Evolutionary conservation across 1,140 invertebrate species (phyloP).

Genomic region (Oedothorax gibbosus): DNA sequence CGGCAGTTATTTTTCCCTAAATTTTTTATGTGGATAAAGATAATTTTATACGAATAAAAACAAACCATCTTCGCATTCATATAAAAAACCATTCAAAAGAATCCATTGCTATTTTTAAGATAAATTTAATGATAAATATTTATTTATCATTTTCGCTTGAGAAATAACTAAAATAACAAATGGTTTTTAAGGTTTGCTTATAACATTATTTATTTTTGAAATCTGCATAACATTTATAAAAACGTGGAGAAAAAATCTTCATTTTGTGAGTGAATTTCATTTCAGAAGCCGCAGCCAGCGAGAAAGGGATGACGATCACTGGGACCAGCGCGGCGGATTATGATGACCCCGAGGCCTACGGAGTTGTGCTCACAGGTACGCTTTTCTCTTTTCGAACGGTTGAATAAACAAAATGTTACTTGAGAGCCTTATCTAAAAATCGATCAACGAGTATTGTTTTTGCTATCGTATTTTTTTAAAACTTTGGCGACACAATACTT

Average conservation of each 20-base stretch:
- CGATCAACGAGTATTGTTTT: no score
- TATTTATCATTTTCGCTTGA: neutral
- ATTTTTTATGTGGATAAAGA: no score
- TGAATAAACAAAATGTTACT: neutral
- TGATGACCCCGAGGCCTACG: slow-evolving; percentile 55
- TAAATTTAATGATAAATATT: neutral
- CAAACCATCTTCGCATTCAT: no score
- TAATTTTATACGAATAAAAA: no score
- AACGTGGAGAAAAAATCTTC: neutral
- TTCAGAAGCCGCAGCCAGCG: slow-evolving; percentile 35
- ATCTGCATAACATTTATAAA: neutral
- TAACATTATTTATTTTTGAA: neutral
- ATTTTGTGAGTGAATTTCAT: neutral
- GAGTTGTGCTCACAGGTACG: slow-evolving; percentile 53
- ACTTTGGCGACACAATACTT: no score
- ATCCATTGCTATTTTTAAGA: no score
- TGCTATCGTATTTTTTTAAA: no score
- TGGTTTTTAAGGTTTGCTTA: neutral
- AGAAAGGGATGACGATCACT: slow-evolving; percentile 40
- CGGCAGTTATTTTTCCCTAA: no score
- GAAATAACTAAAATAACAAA: neutral
- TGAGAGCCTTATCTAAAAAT: no score
- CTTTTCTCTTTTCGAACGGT: no score
- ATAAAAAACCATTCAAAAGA: no score
- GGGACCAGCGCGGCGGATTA: slow-evolving; percentile 42